Percentiles rank a stretch among this genome's conserved stretches.
Conservation (phyloP, 2,113 vertebrate species). For the Asarcornis scutulata region DNA sequence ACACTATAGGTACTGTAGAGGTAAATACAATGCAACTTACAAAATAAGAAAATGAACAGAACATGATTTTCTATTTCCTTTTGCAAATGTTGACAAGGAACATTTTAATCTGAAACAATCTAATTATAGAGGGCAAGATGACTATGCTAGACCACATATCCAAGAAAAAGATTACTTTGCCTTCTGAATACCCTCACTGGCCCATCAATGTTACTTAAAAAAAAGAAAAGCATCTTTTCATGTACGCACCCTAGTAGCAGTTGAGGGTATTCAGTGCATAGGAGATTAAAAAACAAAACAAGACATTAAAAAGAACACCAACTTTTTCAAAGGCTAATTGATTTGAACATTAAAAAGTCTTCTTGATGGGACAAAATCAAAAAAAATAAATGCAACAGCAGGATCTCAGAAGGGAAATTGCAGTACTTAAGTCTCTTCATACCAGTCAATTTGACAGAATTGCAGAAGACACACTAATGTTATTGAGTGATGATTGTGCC, state of each 20-base stretch:
- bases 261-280: not conserved
- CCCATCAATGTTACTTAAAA: not conserved
- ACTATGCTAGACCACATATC: not conserved
- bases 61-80: not conserved
- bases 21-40: not conserved
- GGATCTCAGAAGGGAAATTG: constrained; percentile 47
- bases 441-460: constrained; percentile 33
- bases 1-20: not conserved
- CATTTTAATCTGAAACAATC: not conserved
- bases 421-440: constrained; percentile 30
- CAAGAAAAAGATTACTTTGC: not conserved
- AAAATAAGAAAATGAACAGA: not conserved
- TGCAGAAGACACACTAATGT: constrained; percentile 39
- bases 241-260: accelerated
- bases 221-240: not conserved
- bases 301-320: not conserved
- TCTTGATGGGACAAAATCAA: not conserved
- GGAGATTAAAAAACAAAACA: not conserved
- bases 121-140: not conserved
- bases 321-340: not conserved
- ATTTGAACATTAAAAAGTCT: constrained; percentile 8
- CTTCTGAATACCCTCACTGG: not conserved
- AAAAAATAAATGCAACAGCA: constrained; percentile 24
- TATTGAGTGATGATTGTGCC: constrained; percentile 34
- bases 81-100: not conserved